Evolutionary conservation across 2,888 invertebrate genomes (phyloP).

Genomic region (Caenorhabditis sp.): DNA sequence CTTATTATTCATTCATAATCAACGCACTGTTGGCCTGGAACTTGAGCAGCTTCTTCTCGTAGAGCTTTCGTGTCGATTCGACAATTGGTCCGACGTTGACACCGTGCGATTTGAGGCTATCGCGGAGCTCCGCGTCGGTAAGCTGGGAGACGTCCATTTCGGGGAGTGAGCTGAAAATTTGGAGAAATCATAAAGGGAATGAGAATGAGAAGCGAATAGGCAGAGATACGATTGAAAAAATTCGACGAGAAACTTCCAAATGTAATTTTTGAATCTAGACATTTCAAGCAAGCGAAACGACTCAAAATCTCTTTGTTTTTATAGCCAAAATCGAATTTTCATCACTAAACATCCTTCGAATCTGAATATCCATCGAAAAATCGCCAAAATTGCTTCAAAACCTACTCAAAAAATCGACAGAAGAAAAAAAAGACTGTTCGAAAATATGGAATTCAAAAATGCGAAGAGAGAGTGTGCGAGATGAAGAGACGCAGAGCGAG

Average conservation of each 20-base stretch:
- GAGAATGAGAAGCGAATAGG: background rate
- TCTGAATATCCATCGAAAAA: background rate
- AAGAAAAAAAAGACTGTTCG: constrained; percentile 11
- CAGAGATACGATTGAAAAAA: background rate
- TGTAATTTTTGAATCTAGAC: too few relatives aligned
- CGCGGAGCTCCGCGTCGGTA: constrained; percentile 48
- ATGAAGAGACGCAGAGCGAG: constrained; percentile 32
- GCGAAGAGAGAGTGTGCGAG: constrained; percentile 17
- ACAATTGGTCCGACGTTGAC: constrained; percentile 51
- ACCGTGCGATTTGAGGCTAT: constrained; percentile 32
- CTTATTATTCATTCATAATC: background rate
- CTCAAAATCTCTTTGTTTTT: background rate
- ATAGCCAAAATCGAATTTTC: background rate
- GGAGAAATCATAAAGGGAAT: background rate
- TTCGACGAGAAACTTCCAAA: too few relatives aligned
- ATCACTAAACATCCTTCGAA: too few relatives aligned
- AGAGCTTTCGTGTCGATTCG: constrained; percentile 47
- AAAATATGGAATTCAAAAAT: constrained; percentile 12
- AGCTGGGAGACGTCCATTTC: constrained; percentile 49
- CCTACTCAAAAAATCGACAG: background rate
- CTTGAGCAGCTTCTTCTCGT: constrained; percentile 59
- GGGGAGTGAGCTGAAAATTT: constrained; percentile 19
- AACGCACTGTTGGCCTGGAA: constrained; percentile 23
- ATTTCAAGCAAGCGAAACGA: too few relatives aligned
- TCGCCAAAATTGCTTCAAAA: background rate